Base-by-base conservation (phyloP, 2,797 vertebrate species). In the Siniperca undulata region DNA sequence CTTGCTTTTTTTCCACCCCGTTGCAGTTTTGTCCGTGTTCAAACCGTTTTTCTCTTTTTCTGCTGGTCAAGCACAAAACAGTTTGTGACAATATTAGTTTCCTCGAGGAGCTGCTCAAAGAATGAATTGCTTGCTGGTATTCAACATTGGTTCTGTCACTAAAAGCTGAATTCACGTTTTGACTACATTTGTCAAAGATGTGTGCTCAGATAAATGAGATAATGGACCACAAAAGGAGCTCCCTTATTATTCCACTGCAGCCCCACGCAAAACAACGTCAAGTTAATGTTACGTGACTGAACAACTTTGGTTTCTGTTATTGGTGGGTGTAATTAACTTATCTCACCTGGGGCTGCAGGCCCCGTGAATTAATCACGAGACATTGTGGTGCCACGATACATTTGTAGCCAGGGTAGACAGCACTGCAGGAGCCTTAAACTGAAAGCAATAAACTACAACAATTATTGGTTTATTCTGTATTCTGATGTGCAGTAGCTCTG, bases 51-150 rank as follows among this genome's bases (percentile, higher is more conserved):
- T 83, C 64, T 89, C 30, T 73, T 78, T 89, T 92, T 92, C 84
- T 89, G 91, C 91, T 87, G 86, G 81, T 81, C 72, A 70, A 81
- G 91, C 92, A 93, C 69, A 93, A 91, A 89, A 77, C 48, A 20
- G 14, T 86, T 71, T 85, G 81, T 69, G 80, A 78, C 81, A 83
- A 56, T 76, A 85, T 86, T 76, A 70, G 87, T 89, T 91, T 91
- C 61, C 79, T 78, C 0, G 17, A 60, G 71, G 61, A 86, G 67
- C 69, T 19, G 46, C 76, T 84, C 70, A 24, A 46, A 62, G 67
- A 88, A 85, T 38, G 69, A 85, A 81, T 78, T n/a, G 79, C 71
- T 77, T 50, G 44, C 68, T 11, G 27, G 50, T 19, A 38, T 69
- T 74, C 73, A 69, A 64, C 74, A 65, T 64, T 1, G n/a, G 19